Evolutionary conservation across 2,113 vertebrate genomes (phyloP), one percentile per base, ranked within the genome.

Genomic region (Ochotona curzoniae): DNA sequence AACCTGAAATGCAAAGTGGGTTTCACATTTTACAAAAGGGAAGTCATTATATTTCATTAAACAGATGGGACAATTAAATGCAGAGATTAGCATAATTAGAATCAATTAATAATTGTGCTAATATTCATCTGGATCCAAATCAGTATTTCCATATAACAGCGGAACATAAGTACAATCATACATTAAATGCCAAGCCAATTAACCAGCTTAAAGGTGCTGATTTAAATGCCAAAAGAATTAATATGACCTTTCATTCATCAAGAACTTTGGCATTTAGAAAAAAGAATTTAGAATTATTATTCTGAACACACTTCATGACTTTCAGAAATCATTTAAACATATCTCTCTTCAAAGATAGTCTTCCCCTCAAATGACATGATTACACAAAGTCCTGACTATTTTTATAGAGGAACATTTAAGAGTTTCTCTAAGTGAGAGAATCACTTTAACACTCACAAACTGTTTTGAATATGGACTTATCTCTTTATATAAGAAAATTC

Each of bases 41-140:
- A 73, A 79, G 73, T 67, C 75, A 94, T 84, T 93, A 92, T 35
- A 83, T 87, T 79, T 93, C 30, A 88, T 93, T 95, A 93, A 88
- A 63, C 14, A 93, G 69, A 89, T 44, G 61, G 57, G n/a, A 84
- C 13, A 87, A 86, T 89, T 91, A 90, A 92, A 90, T 74, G 32
- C 63, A 94, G 54, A 79, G 61, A 92, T 81, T 92, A 90, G 14
- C 32, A 78, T 64, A 90, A 95, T 93, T 94, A 95, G 11, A 96
- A 91, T 67, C 80, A 92, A 86, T 94, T 69, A 88, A 89, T 93
- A 91, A 82, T 12, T 86, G 81, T 94, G 94, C 96, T 91, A 93
- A 96, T 96, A 89, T 80, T 87, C 95, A 93, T 93, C 69, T 96
- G 7, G n/a, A 88, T 94, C 71, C 96, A 95, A 70, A 83, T 94